A percentile compares a stretch with the other conserved stretches of the same genome.
phyloP scores from a whole-genome alignment of 2,797 vertebrate genomes.

The Notamacropus eugenii region DNA sequence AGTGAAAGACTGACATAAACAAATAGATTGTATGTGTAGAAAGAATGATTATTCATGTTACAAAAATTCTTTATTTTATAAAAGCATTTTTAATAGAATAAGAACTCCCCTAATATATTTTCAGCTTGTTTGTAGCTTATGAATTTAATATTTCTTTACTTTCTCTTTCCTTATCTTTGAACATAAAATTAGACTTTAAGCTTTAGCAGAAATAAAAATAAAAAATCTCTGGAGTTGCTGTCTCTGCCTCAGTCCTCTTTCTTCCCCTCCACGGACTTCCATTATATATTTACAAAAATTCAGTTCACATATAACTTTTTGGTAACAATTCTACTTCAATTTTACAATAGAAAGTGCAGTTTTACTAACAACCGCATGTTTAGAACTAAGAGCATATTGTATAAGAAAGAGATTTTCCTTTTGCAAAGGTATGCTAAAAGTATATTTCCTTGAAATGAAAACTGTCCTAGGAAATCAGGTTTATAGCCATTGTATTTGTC shows the following conservation, averaged over 20 bases:
- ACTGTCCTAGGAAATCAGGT: background rate
- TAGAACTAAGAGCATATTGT: background rate
- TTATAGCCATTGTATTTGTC: background rate
- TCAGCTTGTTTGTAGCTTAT: slow-evolving; percentile 7
- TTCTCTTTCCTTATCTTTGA: background rate
- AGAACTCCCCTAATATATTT: background rate
- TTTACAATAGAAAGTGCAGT: background rate
- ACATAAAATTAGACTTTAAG: background rate
- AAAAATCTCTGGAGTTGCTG: background rate
- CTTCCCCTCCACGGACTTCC: background rate
- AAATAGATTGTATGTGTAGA: background rate
- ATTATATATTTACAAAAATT: background rate
- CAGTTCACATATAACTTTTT: background rate
- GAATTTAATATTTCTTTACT: background rate
- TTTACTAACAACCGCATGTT: background rate
- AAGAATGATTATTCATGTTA: background rate
- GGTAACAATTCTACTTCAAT: background rate
- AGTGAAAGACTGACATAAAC: background rate
- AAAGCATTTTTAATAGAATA: background rate
- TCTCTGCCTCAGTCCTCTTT: background rate
- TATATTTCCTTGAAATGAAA: background rate
- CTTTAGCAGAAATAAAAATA: background rate
- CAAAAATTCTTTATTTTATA: background rate
- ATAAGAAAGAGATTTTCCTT: background rate
- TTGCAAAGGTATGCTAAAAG: background rate